These are phyloP conservation scores for Luscinia megarhynchos DNA, from an alignment of 2,797 vertebrate species.

Conservation along the genomic window DNA sequence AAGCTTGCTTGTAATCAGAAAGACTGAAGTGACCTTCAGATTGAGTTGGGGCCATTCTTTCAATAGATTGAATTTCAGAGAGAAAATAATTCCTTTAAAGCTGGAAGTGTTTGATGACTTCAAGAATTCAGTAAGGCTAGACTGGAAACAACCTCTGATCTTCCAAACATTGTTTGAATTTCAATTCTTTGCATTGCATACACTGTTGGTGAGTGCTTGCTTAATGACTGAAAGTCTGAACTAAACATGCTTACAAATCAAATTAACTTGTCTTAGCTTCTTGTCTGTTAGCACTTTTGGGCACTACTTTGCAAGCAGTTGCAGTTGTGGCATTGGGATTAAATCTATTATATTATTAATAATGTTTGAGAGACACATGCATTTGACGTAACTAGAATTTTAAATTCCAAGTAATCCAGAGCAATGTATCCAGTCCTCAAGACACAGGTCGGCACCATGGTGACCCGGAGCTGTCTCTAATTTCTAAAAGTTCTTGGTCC, in stretches of 20 bases:
- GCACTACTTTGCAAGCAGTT: not conserved
- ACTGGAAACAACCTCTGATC: not conserved
- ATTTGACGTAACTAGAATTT: not conserved
- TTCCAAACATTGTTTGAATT: not conserved
- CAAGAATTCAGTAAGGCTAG: not conserved
- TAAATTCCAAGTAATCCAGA: not conserved
- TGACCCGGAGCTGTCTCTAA: not conserved
- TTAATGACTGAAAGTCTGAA: not conserved
- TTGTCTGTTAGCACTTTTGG: not conserved
- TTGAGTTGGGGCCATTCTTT: not conserved
- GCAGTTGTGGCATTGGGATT: not conserved
- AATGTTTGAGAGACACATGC: not conserved
- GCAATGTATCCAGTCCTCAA: not conserved
- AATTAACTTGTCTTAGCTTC: not conserved
- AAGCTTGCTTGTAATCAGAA: not conserved
- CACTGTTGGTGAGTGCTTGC: not conserved
- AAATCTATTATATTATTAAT: not conserved
- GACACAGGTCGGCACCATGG: not conserved
- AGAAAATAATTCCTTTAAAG: not conserved
- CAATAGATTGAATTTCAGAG: not conserved
- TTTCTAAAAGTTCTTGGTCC: not conserved
- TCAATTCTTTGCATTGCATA: not conserved
- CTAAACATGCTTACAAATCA: not conserved
- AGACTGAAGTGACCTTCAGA: not conserved
- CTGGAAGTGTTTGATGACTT: not conserved